Conservation (phyloP, 2,113 vertebrate genomes). For the Cephalopholis sonnerati region DNA sequence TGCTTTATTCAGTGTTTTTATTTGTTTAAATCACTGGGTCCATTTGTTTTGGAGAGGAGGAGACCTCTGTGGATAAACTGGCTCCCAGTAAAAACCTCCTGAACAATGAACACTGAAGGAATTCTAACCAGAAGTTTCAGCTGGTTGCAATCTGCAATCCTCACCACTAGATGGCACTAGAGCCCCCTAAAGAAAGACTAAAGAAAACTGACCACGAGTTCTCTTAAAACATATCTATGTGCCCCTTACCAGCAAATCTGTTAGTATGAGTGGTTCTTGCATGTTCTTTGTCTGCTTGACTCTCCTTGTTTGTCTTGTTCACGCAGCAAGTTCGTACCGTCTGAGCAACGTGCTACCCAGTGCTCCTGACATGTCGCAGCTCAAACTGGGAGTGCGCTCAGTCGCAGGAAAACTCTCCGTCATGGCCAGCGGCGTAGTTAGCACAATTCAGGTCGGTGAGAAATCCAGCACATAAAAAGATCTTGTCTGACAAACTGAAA, state of each 20-base stretch:
- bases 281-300: not conserved
- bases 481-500: not conserved
- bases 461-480: not conserved
- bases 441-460: constrained; percentile 92
- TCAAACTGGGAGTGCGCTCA: constrained; percentile 92
- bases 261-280: not conserved
- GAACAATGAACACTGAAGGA: too few relatives aligned
- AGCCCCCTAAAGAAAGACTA: too few relatives aligned
- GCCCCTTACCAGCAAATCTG: not conserved
- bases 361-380: constrained; percentile 94
- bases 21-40: too few relatives aligned
- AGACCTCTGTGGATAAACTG: too few relatives aligned
- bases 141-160: too few relatives aligned
- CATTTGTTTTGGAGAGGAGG: too few relatives aligned
- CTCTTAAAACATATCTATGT: too few relatives aligned
- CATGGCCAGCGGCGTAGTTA: constrained; percentile 96
- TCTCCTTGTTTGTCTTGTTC: not conserved
- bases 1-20: too few relatives aligned
- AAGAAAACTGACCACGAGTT: not conserved
- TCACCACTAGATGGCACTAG: too few relatives aligned
- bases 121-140: too few relatives aligned
- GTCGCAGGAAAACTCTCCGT: constrained; percentile 96
- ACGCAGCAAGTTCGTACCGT: constrained; percentile 86
- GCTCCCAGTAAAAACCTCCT: too few relatives aligned
- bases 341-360: constrained; percentile 90